phyloP scores from a whole-genome alignment of 2,797 vertebrate species.

The Nannoperca australis region DNA sequence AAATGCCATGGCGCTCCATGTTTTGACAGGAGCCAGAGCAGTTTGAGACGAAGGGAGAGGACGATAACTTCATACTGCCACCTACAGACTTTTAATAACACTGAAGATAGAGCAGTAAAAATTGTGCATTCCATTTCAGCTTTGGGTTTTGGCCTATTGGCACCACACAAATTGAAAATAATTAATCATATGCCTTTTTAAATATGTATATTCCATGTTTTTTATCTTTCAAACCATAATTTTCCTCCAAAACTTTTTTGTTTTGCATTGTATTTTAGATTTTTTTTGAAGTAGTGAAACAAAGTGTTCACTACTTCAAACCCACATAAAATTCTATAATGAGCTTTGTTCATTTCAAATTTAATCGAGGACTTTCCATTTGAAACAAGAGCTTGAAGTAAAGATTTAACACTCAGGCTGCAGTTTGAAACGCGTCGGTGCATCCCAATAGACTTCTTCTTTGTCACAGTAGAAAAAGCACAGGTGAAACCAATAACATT shows the following conservation, averaged over 20 bases:
- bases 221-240: background rate
- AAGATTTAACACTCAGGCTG: background rate
- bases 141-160: background rate
- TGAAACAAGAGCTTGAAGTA: background rate
- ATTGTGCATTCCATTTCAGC: background rate
- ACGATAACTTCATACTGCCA: conserved; percentile 46
- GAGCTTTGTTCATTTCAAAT: background rate
- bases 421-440: background rate
- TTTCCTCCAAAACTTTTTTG: background rate
- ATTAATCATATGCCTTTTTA: fast-evolving
- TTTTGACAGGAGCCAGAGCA: conserved; percentile 34
- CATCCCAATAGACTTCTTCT: too few relatives aligned
- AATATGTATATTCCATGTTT: background rate
- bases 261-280: background rate
- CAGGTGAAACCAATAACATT: background rate
- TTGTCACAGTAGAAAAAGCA: background rate
- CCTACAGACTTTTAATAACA: conserved; percentile 46
- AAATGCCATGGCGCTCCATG: background rate
- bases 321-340: background rate
- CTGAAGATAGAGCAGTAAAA: background rate
- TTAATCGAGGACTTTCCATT: background rate
- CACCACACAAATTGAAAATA: background rate
- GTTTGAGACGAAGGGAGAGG: background rate
- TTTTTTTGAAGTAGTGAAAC: too few relatives aligned
- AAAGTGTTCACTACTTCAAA: background rate